Base-by-base conservation (phyloP, 2,888 invertebrate genomes). In the Pollenia griseotomentosa region DNA sequence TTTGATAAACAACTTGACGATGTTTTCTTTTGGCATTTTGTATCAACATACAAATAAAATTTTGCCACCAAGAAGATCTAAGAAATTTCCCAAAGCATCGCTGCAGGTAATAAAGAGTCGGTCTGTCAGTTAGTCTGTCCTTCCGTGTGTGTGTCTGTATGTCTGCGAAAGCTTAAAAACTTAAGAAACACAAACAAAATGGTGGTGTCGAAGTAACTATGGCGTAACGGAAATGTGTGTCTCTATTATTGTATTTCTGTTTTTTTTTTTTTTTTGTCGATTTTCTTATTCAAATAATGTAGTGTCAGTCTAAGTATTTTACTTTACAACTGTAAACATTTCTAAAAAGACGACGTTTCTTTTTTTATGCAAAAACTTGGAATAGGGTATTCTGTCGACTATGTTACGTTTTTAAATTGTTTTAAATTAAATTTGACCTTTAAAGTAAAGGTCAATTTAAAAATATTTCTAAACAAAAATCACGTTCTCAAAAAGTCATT, bases 371-470 rank as follows among this genome's bases (percentile, higher is more conserved):
- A 14, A 46, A 48, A 46, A 3, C 12, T 23, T 23, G 9, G 5
- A 10, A 73, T 10, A 33, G 12, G 33, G 16, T 3, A 46, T 42
- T 42, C 11, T 40, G n/a, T 53, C 40, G 19, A 40, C 68, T 19
- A 5, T 10, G 9, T 48, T 59, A 16, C n/a, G 19, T 55, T 23
- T 75, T 78, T 33, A 73, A 78, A n/a, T 46, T 66, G 73, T 59
- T 73, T 73, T 9, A 59, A 59, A 73, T 66, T 23, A 77, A 80
- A 65, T 81, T 84, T 81, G 81, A 73, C 87, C 73, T 87, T 77
- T 73, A 68, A 81, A 73, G 84, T 84, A 87, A 87, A 87, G 84
- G 84, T 87, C 87, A 87, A 81, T 81, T 77, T 74, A 19, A 75
- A 57, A 48, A 73, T 55, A 33, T 19, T 70, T 63, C 51, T 14